phyloP scores from a whole-genome alignment of 2,888 invertebrate genomes.

The Maniola hyperantus region DNA sequence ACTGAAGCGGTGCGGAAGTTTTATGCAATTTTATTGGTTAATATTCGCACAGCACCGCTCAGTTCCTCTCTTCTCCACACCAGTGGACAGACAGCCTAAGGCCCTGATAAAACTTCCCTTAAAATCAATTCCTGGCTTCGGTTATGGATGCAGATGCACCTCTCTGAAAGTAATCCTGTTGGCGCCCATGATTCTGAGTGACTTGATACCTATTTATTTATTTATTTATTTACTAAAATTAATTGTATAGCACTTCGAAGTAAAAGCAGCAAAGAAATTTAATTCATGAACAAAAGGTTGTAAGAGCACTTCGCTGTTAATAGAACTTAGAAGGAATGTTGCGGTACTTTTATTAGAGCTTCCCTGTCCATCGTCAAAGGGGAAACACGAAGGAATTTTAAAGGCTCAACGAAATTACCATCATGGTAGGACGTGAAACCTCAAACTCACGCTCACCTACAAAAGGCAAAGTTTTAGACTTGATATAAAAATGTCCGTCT shows the following conservation, averaged over 20 bases:
- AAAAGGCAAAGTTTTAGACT: neutral
- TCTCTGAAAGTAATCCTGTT: no score
- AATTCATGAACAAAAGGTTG: constrained; percentile 2
- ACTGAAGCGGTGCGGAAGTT: no score
- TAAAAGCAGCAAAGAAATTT: constrained; percentile 25
- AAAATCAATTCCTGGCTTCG: no score
- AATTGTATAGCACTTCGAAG: constrained; percentile 2
- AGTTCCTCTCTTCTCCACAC: no score
- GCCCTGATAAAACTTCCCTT: no score
- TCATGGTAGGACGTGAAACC: neutral
- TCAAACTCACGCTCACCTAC: neutral
- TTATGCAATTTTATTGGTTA: no score
- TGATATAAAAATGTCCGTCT: neutral
- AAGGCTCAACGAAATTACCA: constrained; percentile 19
- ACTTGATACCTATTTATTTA: no score
- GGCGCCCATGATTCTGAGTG: no score
- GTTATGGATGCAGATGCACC: no score
- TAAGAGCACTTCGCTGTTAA: constrained; percentile 27
- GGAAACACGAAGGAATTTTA: constrained; percentile 18
- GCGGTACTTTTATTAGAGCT: constrained; percentile 31
- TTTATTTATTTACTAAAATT: no score
- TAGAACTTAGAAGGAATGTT: constrained; percentile 23
- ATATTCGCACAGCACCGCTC: no score
- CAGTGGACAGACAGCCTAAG: no score
- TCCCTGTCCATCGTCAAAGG: constrained; percentile 29